Evolutionary conservation across 2,888 invertebrate genomes (phyloP).

Genomic region (Lasioglossum marginatum): DNA sequence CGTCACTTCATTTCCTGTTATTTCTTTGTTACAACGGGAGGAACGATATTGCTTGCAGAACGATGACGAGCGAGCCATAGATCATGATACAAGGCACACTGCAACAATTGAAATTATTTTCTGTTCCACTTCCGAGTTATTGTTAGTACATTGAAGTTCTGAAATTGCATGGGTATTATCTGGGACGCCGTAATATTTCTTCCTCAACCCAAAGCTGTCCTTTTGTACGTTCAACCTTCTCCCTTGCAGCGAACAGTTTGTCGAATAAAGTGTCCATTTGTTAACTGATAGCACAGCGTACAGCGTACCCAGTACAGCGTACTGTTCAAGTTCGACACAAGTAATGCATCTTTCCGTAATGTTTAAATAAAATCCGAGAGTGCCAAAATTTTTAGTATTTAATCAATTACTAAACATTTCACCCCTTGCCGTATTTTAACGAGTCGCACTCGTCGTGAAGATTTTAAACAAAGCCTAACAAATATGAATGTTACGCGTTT

Average conservation of each 20-base stretch:
- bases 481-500: too few relatives aligned
- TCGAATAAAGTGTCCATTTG: not conserved
- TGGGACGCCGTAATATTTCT: not conserved
- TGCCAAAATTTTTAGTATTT: too few relatives aligned
- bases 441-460: too few relatives aligned
- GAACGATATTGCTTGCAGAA: constrained; percentile 9
- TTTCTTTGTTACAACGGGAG: constrained; percentile 1
- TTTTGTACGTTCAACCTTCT: not conserved
- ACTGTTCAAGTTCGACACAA: not conserved
- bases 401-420: too few relatives aligned
- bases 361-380: not conserved
- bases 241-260: not conserved
- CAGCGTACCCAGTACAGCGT: not conserved
- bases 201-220: not conserved
- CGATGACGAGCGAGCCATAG: constrained; percentile 1
- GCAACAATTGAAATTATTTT: constrained; percentile 13
- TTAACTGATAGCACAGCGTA: not conserved
- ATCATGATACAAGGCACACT: not conserved
- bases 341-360: not conserved
- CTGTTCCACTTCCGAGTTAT: not conserved
- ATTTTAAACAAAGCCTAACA: too few relatives aligned
- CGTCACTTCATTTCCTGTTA: constrained; percentile 3
- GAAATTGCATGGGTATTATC: not conserved
- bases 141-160: not conserved
- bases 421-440: too few relatives aligned